Evolutionary conservation across 2,797 vertebrate species (phyloP), one percentile per base, ranked within the genome.

Genomic region (Crenichthys baileyi): DNA sequence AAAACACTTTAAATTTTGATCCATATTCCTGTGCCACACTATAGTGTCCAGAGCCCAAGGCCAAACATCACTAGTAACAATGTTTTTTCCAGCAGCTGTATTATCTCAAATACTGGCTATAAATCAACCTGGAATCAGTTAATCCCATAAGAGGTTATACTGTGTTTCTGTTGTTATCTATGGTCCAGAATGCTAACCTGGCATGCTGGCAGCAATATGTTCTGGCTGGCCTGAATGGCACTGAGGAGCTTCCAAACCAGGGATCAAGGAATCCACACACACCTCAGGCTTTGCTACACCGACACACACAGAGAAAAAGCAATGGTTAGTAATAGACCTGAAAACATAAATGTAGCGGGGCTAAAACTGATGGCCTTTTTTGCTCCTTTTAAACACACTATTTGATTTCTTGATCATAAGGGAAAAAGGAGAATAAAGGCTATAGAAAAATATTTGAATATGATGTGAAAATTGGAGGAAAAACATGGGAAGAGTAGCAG

Each of bases 211-310:
- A 84, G 96, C 93, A 77, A 95, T 90, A 3, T 96, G 93, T 82
- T 98, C 98, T 0, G 94, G 93, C 88, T 97, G 97, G 56, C 94
- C 96, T 85, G 95, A 80, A 6, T 96, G 95, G 77, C 92, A 94
- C 83, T 96, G 97, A 67, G 97, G 97, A 12, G 97, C 95, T 94
- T 98, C 97, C 80, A 99, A 95, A 91, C 98, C 97, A 1, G 97
- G 96, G 76, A 99, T 98, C 77, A 99, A 95, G 73, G 97, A 97
- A 92, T 98, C 97, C 89, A 97, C 95, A 73, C 94, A 95, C 78
- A 96, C 82, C 2, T 97, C 97, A 63, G 95, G 79, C 74, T 93
- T 97, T 91, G 88, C 97, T 72, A 85, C 7, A 82, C 18, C 44
- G 73, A 78, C 36, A 85, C 48, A 86, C 44, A 75, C 50, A 53